Percentiles rank a stretch among this genome's conserved stretches.
Evolutionary conservation across 1,140 invertebrate species (phyloP).

Genomic region (Ylistrum balloti): DNA sequence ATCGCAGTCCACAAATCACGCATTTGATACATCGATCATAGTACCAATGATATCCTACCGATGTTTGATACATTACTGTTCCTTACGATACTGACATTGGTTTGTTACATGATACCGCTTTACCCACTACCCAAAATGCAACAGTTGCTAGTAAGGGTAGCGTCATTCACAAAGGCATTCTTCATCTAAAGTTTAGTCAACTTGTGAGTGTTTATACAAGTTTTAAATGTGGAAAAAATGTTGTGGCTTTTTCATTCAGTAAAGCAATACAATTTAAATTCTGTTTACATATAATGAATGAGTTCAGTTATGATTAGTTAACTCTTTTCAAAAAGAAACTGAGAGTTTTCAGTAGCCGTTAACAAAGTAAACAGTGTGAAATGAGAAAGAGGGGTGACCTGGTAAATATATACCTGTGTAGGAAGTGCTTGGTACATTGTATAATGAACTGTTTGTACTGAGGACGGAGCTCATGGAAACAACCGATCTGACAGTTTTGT

Average conservation of each 20-base stretch:
- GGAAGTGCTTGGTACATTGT: neutral
- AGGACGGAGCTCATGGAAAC: neutral
- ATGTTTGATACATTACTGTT: neutral
- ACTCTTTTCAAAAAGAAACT: too few species aligned
- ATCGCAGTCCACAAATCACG: too few species aligned
- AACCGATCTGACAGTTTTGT: neutral
- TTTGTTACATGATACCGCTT: slow-evolving; percentile 17
- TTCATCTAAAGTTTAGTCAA: too few species aligned
- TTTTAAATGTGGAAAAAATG: too few species aligned
- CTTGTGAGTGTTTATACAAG: too few species aligned
- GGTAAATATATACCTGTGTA: neutral
- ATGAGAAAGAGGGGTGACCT: neutral
- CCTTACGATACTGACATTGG: neutral
- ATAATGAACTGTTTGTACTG: neutral
- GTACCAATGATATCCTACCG: too few species aligned
- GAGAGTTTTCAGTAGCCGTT: too few species aligned
- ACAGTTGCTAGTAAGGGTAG: neutral
- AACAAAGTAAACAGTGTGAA: neutral
- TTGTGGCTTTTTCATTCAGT: too few species aligned
- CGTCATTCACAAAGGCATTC: neutral
- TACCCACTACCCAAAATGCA: neutral
- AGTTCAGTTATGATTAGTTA: too few species aligned
- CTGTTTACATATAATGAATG: too few species aligned
- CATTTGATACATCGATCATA: too few species aligned
- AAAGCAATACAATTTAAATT: too few species aligned